Base-by-base conservation (phyloP, 2,113 vertebrate genomes). In the Triplophysa dalaica region DNA sequence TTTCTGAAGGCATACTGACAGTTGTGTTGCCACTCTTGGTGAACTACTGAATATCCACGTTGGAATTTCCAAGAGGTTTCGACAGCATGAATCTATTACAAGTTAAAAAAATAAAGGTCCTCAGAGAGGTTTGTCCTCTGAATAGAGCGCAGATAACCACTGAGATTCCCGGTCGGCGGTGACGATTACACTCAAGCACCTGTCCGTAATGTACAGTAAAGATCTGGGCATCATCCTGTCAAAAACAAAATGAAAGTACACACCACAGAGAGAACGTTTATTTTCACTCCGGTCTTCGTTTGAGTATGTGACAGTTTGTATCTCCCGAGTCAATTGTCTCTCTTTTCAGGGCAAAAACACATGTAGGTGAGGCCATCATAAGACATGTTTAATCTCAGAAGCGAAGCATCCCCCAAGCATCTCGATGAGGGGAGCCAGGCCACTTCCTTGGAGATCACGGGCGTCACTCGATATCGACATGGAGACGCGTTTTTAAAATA, bases 181-280 rank as follows among this genome's bases (percentile, higher is more conserved):
- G 90, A 82, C 89, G 91, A 90, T 92, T 76, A 89, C 88, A 89
- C 90, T 90, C 89, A 87, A 88, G 85, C 86, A 87, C 89, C 85
- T n/a, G 70, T 66, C 43, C 24, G 19, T 17, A 33, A 10, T 66
- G 69, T 79, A 67, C 43, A 66, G 38, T 24, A 58, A 64, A 64
- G 17, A 50, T 73, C n/a, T 4, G 54, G 17, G 41, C 68, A 62
- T 54, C 26, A 56, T 54, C 66, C 52, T 81, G 50, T 58, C n/a
- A 65, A 65, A 76, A 3, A 66, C 56, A 29, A 63, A 29, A 60
- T 41, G 54, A 70, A 19, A 56, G 68, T 21, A 70, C 58, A 80
- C 60, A 52, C 48, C 45, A 83, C 63, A 68, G 6, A 69, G 61
- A 21, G 21, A 22, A 68, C 8, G 52, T 66, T 13, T 26, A 33